phyloP scores from a whole-genome alignment of 1,140 invertebrate species.

The Zaprionus capensis region DNA sequence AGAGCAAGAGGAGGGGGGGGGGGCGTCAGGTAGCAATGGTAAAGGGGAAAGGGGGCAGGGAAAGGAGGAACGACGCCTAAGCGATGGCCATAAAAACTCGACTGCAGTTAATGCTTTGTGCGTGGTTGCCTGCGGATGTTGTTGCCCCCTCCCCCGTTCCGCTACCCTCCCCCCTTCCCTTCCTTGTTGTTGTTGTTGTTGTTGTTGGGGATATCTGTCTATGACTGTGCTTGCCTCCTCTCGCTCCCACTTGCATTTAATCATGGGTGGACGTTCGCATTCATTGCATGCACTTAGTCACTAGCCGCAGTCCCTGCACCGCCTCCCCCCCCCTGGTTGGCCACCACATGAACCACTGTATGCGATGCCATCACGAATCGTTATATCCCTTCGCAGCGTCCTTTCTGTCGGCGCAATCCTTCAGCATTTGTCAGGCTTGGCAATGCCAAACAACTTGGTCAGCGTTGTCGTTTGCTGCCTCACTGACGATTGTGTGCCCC shows the following conservation, averaged over 20 bases:
- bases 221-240: background rate
- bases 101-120: conserved; percentile 28
- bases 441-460: conserved; percentile 51
- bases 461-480: conserved; percentile 42
- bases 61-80: background rate
- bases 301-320: background rate
- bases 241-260: conserved; percentile 34
- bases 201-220: conserved; percentile 12
- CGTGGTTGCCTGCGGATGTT: conserved; percentile 8
- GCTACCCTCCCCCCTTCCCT: background rate
- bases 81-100: conserved; percentile 18
- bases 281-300: conserved; percentile 46
- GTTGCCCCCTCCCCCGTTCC: background rate
- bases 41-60: background rate
- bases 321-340: background rate
- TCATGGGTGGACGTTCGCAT: conserved; percentile 34
- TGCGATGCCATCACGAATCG: conserved; percentile 23
- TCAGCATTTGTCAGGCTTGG: conserved; percentile 59
- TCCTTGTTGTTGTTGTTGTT: conserved; percentile 5
- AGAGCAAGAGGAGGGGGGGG: background rate
- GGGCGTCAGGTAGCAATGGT: background rate
- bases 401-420: conserved; percentile 19
- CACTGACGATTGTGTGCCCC: conserved; percentile 35
- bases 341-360: background rate
- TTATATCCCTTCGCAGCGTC: background rate